These are phyloP conservation scores for Phrynosoma blainvillii DNA, from an alignment of 2,113 vertebrate species.

Conservation along the genomic window DNA sequence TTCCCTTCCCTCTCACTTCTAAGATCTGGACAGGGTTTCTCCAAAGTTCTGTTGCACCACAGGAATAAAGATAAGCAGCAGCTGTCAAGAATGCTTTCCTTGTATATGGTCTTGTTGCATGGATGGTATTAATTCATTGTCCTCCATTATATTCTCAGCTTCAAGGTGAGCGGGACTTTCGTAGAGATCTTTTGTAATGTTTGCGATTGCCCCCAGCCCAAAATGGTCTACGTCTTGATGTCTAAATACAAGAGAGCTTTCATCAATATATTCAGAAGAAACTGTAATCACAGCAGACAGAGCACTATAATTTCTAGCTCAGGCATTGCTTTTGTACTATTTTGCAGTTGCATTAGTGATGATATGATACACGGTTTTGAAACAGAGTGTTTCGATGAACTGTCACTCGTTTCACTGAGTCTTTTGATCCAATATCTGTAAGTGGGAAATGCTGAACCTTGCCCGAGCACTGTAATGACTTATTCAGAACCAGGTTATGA, in stretches of 20 bases:
- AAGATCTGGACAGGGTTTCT: background rate
- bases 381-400: constrained; percentile 12
- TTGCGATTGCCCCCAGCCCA: background rate
- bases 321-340: constrained; percentile 13
- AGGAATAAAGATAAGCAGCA: background rate
- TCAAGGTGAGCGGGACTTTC: background rate
- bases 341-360: constrained; percentile 13
- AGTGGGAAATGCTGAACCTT: constrained; percentile 11
- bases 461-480: constrained; percentile 38
- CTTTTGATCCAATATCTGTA: constrained; percentile 42
- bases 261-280: constrained; percentile 4
- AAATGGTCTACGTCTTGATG: background rate
- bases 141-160: background rate
- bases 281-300: constrained; percentile 13
- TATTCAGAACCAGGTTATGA: constrained; percentile 44
- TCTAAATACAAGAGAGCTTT: background rate
- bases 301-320: constrained; percentile 35
- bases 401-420: background rate
- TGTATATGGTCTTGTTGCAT: background rate
- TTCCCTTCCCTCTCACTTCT: background rate
- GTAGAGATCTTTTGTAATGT: background rate
- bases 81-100: background rate
- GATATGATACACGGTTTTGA: constrained; percentile 10
- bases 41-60: background rate
- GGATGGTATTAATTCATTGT: background rate